Base-by-base conservation (phyloP, 2,113 vertebrate genomes). In the Chloroceryle aenea region DNA sequence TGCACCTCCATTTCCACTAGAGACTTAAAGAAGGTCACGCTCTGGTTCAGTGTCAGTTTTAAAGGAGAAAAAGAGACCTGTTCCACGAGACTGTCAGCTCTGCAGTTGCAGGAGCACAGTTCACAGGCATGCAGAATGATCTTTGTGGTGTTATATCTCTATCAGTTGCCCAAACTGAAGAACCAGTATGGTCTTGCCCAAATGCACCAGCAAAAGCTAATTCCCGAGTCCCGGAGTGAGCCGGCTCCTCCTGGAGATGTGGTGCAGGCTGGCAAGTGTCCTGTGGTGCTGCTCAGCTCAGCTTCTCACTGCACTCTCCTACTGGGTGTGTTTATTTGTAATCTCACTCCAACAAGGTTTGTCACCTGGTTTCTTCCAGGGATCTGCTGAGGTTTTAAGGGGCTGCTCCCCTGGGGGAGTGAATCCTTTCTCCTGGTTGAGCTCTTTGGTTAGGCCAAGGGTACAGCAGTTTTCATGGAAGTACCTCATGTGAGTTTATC, bases 341-440 rank as follows among this genome's bases (percentile, higher is more conserved):
- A 56, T n/a, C 73, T 75, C 76, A 40, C 32, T 86, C 64, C 47
- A 78, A 52, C 34, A 88, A 86, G 55, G 38, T 67, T 64, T 90
- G 52, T 75, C 81, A 63, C 20, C 3, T 68, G 10, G 25, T 22
- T 89, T 76, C 81, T 87, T 87, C 69, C 29, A 61, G 42, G 26
- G 40, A 58, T 40, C 53, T 85, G n/a, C 4, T 53, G 42, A 17
- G 27, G 18, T 4, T 40, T 79, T 83, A 68, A 85, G 29, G 50
- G 45, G 82, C 40, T 69, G 56, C 45, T 79, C 76, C 71, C 50
- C 27, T 5, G 15, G 0, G 4, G 23, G 20, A 10, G 2, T 40
- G 62, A 27, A 83, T 55, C 53, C 82, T 69, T 73, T 69, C 81
- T 85, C 25, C 32, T 52, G 38, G 22, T 9, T 45, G 69, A 91